Evolutionary conservation across 92 coral and sea anemone species (phyloP).

Genomic region (Phenganax stokvisi): DNA sequence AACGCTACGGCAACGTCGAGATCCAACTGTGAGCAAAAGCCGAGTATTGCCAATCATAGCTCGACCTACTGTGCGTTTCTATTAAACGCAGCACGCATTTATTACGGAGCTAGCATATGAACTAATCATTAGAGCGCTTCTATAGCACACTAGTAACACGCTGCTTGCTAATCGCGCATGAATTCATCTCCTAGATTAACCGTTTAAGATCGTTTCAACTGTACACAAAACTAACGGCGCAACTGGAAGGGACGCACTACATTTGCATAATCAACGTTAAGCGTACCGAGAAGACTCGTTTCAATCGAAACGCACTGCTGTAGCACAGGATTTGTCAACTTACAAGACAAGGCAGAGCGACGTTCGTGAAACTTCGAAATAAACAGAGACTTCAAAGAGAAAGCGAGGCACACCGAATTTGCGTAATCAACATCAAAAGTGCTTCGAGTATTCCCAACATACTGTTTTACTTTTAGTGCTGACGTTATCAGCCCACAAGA

Average conservation of each 20-base stretch:
- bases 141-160: conserved; percentile 24
- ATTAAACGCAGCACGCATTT: conserved; percentile 34
- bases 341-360: no score
- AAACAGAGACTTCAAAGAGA: no score
- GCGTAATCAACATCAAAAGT: no score
- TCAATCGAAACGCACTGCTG: no score
- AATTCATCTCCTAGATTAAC: conserved; percentile 38
- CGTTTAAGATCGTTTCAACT: conserved; percentile 29
- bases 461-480: conserved; percentile 1
- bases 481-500: conserved; percentile 4
- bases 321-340: no score
- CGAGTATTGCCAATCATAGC: conserved; percentile 29
- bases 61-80: conserved; percentile 35
- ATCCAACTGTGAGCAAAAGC: conserved; percentile 37
- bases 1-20: conserved; percentile 17
- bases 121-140: conserved; percentile 24
- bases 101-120: conserved; percentile 28
- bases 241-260: no score
- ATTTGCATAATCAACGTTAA: no score
- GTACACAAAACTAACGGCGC: conserved; percentile 1
- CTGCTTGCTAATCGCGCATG: conserved; percentile 39
- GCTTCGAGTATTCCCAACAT: background rate
- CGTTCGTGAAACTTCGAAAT: no score
- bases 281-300: no score
- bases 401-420: no score